Evolutionary conservation across 2,888 invertebrate species (phyloP), one percentile per base, ranked within the genome.

Genomic region (Nemotelus pantherinus): DNA sequence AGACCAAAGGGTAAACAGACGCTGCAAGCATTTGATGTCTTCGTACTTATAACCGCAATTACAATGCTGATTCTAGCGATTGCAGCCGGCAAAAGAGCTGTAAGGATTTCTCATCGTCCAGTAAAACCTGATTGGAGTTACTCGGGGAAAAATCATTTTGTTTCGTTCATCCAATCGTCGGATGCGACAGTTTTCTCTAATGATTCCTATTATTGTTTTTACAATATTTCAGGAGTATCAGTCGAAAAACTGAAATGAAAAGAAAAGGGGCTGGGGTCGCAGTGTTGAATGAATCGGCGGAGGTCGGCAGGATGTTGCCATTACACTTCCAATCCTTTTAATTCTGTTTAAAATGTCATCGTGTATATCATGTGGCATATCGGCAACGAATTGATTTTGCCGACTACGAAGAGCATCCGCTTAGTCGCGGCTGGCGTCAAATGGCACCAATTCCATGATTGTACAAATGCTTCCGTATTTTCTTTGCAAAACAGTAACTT

Each of bases 291-390:
- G 65, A 47, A 41, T 70, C 43, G 7, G 25, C 25, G 25, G 25
- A 48, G 4, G 9, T 5, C 39, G 45, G n/a, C 60, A 58, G 45
- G 45, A 57, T 57, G 47, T 50, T 74, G 43, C 63, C 63, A 63
- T 41, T 63, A 48, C 60, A 47, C 50, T 9, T 48, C 39, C 44
- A 39, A 57, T 72, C 67, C 67, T 70, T 70, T 70, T 58, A 72
- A 58, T 72, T 72, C 58, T 43, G 58, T 53, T 39, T 44, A 25
- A 43, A 44, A 39, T 63, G 74, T 74, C 63, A 47, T 44, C 74
- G 74, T 60, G 74, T 60, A 60, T 74, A 60, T 74, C 74, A 74
- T 74, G 74, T 74, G 48, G 74, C 60, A 74, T 74, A 74, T 74
- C 74, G 74, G 60, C 63, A 48, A 63, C 60, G 44, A 48, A 74